phyloP scores from a whole-genome alignment of 1,140 invertebrate species.

The Drosophila kikkawai region DNA sequence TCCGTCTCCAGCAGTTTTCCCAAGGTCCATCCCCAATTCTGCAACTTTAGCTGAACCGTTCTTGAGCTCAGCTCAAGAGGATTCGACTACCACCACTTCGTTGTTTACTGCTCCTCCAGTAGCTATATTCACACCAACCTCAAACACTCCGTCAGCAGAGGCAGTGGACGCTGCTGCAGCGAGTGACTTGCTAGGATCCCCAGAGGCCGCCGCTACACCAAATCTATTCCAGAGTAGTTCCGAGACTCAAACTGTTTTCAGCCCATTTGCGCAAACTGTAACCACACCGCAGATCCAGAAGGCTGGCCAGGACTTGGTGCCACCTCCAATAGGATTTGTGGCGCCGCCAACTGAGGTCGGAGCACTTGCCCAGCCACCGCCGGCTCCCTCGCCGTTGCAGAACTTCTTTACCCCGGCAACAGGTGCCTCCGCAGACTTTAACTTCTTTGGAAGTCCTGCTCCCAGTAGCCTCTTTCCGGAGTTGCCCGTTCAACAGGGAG shows the following conservation, averaged over 20 bases:
- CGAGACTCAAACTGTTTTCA: conserved; percentile 64
- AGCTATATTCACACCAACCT: neutral
- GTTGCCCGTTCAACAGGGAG: conserved; percentile 33
- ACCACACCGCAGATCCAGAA: conserved; percentile 50
- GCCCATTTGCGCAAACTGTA: conserved; percentile 65
- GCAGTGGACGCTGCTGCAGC: conserved; percentile 8
- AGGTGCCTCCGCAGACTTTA: conserved; percentile 40
- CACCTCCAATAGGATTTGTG: conserved; percentile 67
- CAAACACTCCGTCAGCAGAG: neutral
- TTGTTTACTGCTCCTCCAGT: neutral
- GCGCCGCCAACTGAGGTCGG: conserved; percentile 9
- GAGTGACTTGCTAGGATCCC: conserved; percentile 11
- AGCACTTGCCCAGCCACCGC: conserved; percentile 12
- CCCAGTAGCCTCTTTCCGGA: conserved; percentile 42
- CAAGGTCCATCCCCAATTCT: neutral
- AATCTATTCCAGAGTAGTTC: conserved; percentile 28
- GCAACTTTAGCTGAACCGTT: neutral
- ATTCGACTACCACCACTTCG: neutral
- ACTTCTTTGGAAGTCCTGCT: conserved; percentile 46
- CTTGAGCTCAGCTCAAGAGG: conserved; percentile 1
- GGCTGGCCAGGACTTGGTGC: conserved; percentile 34
- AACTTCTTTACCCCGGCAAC: conserved; percentile 60
- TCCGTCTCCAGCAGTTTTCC: conserved; percentile 5
- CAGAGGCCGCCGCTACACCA: conserved; percentile 16
- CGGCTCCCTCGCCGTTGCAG: conserved; percentile 54